Conservation (phyloP, 2,113 vertebrate species). For the Notarius lentiginosus region DNA sequence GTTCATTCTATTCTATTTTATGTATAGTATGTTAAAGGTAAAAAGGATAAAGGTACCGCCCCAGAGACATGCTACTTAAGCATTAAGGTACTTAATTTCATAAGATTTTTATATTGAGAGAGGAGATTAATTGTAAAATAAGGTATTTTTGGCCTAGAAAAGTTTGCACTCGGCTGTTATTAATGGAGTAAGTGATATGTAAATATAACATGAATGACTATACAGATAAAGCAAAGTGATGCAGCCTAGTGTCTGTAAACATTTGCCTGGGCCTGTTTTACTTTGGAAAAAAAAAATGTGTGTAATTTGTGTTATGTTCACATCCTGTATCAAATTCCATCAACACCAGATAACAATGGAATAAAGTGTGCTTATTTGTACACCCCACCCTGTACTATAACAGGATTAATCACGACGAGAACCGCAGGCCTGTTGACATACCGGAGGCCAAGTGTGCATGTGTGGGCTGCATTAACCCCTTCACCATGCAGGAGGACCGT, state of each 20-base stretch:
- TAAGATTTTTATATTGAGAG: neutral
- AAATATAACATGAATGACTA: neutral
- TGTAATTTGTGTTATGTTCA: neutral
- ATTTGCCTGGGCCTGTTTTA: neutral
- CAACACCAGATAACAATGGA: neutral
- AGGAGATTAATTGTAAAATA: neutral
- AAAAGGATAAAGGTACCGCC: neutral
- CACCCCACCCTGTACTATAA: neutral
- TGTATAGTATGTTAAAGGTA: neutral
- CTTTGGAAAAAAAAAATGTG: neutral
- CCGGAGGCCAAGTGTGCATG: conserved; percentile 80
- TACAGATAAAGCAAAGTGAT: neutral
- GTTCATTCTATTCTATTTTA: neutral
- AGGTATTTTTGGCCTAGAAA: neutral
- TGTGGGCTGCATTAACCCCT: conserved; percentile 82
- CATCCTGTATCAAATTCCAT: neutral
- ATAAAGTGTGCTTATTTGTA: neutral
- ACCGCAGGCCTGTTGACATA: conserved; percentile 75
- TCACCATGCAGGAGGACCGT: conserved; percentile 84
- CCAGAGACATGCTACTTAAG: neutral
- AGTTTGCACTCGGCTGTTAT: neutral
- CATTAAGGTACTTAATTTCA: neutral
- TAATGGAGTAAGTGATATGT: neutral
- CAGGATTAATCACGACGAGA: conserved; percentile 81
- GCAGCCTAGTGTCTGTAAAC: neutral